Conservation (phyloP, 1,140 invertebrate genomes). For the Apis laboriosa region DNA sequence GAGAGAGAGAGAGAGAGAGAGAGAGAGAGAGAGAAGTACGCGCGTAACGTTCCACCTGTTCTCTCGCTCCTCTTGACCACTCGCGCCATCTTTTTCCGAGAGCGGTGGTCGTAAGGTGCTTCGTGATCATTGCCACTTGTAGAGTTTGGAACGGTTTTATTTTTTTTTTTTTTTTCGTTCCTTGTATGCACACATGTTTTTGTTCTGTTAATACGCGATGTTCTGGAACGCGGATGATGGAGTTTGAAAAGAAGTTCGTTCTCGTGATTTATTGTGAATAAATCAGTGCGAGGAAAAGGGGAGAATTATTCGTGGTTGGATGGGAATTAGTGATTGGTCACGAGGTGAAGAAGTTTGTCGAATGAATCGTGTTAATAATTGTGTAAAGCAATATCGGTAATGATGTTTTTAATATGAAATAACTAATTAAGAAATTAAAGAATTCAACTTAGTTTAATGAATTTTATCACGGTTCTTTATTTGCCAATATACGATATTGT, state of each 20-base stretch:
- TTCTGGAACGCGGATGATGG: background rate
- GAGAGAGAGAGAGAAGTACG: too few species aligned
- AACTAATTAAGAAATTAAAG: too few species aligned
- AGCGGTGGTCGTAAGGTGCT: background rate
- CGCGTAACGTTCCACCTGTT: slow-evolving; percentile 37
- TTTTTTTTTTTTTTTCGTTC: background rate
- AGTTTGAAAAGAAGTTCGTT: background rate
- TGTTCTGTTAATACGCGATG: background rate
- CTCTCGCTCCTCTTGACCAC: background rate
- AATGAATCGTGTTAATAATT: too few species aligned
- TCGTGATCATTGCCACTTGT: slow-evolving; percentile 9
- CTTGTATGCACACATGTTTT: background rate
- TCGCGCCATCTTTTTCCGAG: background rate
- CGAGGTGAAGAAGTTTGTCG: too few species aligned
- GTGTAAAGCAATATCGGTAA: too few species aligned
- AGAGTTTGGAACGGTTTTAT: background rate
- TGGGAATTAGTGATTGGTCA: too few species aligned
- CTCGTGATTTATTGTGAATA: background rate
- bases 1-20: background rate
- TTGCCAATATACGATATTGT: too few species aligned
- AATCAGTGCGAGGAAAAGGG: background rate
- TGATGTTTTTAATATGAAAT: too few species aligned
- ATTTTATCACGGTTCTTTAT: too few species aligned
- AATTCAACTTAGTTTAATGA: too few species aligned
- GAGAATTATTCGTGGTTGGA: background rate